phyloP scores from a whole-genome alignment of 2,888 invertebrate species.

The Amphipyra berbera region DNA sequence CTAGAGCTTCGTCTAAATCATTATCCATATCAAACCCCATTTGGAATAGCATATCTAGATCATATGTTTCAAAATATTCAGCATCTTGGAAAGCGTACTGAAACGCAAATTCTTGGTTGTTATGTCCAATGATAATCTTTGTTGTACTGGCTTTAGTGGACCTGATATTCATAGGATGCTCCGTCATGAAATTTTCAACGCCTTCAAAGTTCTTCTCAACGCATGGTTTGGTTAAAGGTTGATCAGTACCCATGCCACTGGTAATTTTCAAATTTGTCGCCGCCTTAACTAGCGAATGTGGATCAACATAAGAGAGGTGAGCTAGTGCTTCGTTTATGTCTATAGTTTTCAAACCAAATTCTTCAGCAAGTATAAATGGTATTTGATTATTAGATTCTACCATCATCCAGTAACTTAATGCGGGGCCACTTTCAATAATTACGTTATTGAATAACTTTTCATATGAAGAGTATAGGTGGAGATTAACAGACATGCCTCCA shows the following conservation, averaged over 20 bases:
- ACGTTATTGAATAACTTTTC: constrained; percentile 38
- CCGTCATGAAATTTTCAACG: constrained; percentile 39
- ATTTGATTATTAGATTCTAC: constrained; percentile 27
- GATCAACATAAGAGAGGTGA: constrained; percentile 24
- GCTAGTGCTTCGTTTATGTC: constrained; percentile 22
- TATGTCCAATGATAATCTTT: constrained; percentile 38
- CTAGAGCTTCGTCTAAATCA: constrained; percentile 25
- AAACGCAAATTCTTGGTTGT: constrained; percentile 23
- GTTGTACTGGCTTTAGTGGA: constrained; percentile 15
- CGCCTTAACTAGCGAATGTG: neutral
- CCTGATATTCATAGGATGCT: constrained; percentile 37
- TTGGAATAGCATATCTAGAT: constrained; percentile 17
- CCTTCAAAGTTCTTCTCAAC: constrained; percentile 43
- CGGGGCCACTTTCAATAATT: constrained; percentile 43
- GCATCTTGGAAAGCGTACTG: constrained; percentile 10
- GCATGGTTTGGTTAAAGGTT: constrained; percentile 42
- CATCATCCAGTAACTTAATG: constrained; percentile 38
- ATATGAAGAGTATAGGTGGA: constrained; percentile 35
- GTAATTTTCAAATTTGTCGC: constrained; percentile 18
- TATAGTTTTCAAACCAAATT: constrained; percentile 21
- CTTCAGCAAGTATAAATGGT: constrained; percentile 22
- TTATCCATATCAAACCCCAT: constrained; percentile 27
- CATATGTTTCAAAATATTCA: constrained; percentile 14
- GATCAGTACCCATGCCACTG: constrained; percentile 5
- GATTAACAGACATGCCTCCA: constrained; percentile 56